phyloP scores from a whole-genome alignment of 2,113 vertebrate genomes.

The Lethenteron camtschaticum region DNA sequence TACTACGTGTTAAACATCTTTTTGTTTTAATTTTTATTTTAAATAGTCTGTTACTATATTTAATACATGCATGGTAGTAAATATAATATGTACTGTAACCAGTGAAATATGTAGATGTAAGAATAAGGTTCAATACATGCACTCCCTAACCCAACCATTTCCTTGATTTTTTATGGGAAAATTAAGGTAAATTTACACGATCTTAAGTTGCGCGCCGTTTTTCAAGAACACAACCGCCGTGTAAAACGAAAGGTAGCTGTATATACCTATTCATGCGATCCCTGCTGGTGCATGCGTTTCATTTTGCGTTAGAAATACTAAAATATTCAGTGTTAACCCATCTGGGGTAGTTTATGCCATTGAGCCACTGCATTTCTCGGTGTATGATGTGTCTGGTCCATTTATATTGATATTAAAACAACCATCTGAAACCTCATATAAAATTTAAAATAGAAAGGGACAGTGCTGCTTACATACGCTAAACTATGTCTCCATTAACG shows the following conservation, averaged over 20 bases:
- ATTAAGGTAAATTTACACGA: background rate
- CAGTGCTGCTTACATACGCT: no score
- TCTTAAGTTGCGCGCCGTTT: background rate
- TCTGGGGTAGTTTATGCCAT: no score
- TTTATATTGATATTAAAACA: no score
- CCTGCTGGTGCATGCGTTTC: background rate
- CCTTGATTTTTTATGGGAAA: constrained; percentile 1
- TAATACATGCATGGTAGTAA: background rate
- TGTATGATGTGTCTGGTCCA: no score
- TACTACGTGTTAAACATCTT: constrained; percentile 3
- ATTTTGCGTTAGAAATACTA: no score
- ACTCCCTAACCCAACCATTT: background rate
- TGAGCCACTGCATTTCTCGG: no score
- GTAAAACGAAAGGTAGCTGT: background rate
- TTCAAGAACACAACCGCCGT: background rate
- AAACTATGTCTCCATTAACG: no score
- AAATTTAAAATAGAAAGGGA: no score
- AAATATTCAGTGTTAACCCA: no score
- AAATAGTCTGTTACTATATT: background rate
- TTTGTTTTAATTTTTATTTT: background rate
- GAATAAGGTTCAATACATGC: background rate
- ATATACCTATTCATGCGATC: background rate
- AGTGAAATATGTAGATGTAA: background rate
- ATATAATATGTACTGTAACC: background rate
- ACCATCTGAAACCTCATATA: no score